A percentile compares a stretch with the other conserved stretches of the same genome.
Conservation (phyloP, 2,113 vertebrate genomes). For the Xiphophorus hellerii region DNA sequence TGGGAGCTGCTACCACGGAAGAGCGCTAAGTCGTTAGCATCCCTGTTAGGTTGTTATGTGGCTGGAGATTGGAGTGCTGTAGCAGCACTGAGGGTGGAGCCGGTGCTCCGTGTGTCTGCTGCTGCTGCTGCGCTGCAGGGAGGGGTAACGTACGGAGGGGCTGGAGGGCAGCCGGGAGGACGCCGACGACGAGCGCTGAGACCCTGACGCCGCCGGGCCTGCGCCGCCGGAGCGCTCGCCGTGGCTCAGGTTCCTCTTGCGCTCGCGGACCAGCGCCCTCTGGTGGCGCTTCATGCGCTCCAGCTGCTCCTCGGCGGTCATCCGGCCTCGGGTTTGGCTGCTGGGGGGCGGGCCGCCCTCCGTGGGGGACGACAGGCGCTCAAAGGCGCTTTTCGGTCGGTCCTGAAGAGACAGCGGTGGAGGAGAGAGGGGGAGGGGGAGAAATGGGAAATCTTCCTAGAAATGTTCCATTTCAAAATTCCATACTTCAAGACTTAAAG, state of each 20-base stretch:
- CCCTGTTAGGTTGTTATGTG: slow-evolving; percentile 48
- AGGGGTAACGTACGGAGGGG: slow-evolving; percentile 90
- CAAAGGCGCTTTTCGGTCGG: slow-evolving; percentile 97
- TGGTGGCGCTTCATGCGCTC: slow-evolving; percentile 96
- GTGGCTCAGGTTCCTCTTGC: slow-evolving; percentile 91
- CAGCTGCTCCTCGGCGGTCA: slow-evolving; percentile 96
- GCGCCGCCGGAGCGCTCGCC: slow-evolving; percentile 82
- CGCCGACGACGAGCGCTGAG: slow-evolving; percentile 58
- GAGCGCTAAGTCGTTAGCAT: slow-evolving; percentile 66
- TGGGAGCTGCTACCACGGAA: slow-evolving; percentile 34
- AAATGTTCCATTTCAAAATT: background rate
- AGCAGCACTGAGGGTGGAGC: slow-evolving; percentile 58
- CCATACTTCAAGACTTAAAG: background rate
- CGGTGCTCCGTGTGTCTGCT: slow-evolving; percentile 72
- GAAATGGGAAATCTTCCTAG: background rate
- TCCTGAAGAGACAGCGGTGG: slow-evolving; percentile 73
- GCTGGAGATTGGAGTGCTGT: slow-evolving; percentile 44
- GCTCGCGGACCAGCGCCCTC: slow-evolving; percentile 91
- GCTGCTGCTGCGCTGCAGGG: slow-evolving; percentile 55
- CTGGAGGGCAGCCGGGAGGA: slow-evolving; percentile 80
- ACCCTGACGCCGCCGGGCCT: slow-evolving; percentile 51
- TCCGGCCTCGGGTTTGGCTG: slow-evolving; percentile 76
- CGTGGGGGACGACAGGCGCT: slow-evolving; percentile 88
- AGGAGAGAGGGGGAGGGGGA: background rate
- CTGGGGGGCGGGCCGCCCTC: slow-evolving; percentile 75